These are phyloP conservation scores for Silurus glanis DNA, from an alignment of 2,113 vertebrate genomes.

Conservation along the genomic window DNA sequence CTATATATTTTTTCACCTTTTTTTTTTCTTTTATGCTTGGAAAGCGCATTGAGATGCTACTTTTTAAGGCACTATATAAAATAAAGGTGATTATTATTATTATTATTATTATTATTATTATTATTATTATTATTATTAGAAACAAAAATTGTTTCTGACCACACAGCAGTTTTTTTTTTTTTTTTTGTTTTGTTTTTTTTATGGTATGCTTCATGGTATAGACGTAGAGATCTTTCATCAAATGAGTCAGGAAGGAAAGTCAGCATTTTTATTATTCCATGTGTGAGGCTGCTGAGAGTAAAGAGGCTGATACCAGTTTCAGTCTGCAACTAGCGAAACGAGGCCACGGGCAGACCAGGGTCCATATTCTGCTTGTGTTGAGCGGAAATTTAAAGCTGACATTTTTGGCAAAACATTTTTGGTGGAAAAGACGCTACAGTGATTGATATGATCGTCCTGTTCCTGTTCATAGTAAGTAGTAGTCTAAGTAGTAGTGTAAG, in stretches of 20 bases:
- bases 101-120: no score
- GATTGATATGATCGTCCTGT: background rate
- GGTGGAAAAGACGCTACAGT: background rate
- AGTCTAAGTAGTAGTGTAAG: background rate
- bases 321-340: background rate
- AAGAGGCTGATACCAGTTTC: constrained; percentile 13
- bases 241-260: background rate
- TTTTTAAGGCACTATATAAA: no score
- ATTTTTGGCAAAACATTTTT: background rate
- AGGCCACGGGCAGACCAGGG: background rate
- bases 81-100: no score
- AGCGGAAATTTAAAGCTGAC: background rate
- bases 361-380: background rate
- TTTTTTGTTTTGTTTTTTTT: no score
- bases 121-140: no score
- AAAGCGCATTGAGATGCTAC: no score
- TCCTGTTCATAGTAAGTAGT: no score
- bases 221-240: background rate
- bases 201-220: no score
- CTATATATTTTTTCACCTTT: no score
- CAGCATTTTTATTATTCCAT: background rate
- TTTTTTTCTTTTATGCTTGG: no score
- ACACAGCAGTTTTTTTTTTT: background rate
- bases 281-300: background rate
- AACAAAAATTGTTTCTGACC: background rate